phyloP scores from a whole-genome alignment of 2,113 vertebrate genomes.

The Crotalus viridis region DNA sequence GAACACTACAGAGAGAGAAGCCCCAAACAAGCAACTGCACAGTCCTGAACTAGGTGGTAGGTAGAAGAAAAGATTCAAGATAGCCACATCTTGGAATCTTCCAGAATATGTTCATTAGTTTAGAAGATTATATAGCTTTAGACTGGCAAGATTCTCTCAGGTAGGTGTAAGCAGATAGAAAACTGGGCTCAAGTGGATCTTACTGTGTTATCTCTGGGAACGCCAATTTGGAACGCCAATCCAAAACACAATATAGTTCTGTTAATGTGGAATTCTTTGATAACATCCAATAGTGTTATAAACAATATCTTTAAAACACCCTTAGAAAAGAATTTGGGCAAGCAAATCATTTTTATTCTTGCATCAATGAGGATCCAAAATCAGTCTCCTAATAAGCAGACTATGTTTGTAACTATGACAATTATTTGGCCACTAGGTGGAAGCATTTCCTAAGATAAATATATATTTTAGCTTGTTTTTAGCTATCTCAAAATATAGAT shows the following conservation, averaged over 20 bases:
- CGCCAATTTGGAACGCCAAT: background rate
- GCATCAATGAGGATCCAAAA: background rate
- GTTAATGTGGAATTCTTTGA: background rate
- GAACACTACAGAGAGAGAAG: background rate
- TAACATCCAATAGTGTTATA: background rate
- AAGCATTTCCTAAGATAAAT: constrained; percentile 17
- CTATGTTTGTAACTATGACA: background rate
- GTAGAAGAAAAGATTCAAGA: no score
- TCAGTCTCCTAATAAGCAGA: background rate
- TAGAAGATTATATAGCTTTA: no score
- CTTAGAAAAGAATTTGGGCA: background rate
- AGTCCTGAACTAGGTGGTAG: no score
- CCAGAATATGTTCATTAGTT: no score
- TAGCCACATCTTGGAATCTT: no score
- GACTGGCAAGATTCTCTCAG: no score
- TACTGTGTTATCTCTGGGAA: no score
- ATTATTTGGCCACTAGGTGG: constrained; percentile 35
- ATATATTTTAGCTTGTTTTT: background rate
- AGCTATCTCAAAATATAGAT: background rate
- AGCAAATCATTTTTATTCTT: background rate
- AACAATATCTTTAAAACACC: background rate
- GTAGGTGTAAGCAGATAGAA: no score
- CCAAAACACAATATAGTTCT: background rate
- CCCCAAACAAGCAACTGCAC: no score
- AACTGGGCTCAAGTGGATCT: no score